A percentile compares a stretch with the other conserved stretches of the same genome.
Conservation (phyloP, 2,113 vertebrate species). For the Pygathrix nemaeus region DNA sequence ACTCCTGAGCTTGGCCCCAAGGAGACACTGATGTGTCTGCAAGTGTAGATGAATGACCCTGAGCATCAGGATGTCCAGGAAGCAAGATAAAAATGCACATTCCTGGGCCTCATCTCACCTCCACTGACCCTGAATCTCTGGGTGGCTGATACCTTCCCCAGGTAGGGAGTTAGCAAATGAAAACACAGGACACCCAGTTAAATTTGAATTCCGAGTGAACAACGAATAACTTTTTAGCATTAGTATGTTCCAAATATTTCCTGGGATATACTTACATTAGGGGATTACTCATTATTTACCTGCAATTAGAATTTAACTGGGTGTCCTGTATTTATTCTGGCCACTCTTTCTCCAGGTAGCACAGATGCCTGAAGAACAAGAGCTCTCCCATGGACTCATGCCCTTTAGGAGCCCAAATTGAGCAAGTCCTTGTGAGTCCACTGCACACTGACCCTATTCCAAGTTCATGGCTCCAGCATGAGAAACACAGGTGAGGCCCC, state of each 20-base stretch:
- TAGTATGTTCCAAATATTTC: not conserved
- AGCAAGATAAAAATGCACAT: not conserved
- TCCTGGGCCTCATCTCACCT: not conserved
- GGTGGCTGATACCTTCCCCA: not conserved
- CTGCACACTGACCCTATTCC: fast-evolving
- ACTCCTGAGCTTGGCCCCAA: not conserved
- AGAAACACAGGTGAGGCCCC: not conserved
- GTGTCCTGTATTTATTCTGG: too few relatives aligned
- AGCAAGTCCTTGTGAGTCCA: fast-evolving
- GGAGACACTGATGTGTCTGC: not conserved
- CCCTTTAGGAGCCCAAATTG: fast-evolving
- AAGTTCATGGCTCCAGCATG: fast-evolving
- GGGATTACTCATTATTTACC: not conserved
- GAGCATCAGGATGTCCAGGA: fast-evolving
- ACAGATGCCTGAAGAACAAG: not conserved
- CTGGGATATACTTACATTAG: not conserved
- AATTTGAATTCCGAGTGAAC: not conserved
- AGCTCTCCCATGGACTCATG: fast-evolving
- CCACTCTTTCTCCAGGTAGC: not conserved
- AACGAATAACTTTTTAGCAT: not conserved
- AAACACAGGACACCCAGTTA: too few relatives aligned
- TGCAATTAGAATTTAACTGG: not conserved
- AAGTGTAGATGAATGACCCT: not conserved
- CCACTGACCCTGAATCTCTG: not conserved
- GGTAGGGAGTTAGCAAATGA: not conserved